Evolutionary conservation across 2,113 vertebrate species (phyloP).

Genomic region (Labeo rohita): DNA sequence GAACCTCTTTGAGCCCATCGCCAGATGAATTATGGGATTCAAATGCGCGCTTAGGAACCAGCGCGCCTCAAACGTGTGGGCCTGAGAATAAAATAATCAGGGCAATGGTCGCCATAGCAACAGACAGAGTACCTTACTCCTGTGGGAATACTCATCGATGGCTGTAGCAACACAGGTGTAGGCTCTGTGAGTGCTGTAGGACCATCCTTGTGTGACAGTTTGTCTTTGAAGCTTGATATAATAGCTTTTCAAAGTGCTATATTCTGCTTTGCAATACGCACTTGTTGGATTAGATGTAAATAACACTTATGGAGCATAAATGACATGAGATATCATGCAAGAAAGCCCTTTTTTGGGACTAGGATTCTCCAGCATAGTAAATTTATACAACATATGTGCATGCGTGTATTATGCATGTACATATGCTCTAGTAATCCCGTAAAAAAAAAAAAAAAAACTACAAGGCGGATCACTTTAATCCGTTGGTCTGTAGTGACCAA

Average conservation of each 20-base stretch:
- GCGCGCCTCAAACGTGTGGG: slow-evolving; percentile 29
- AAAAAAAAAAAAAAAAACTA: background rate
- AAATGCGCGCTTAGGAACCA: slow-evolving; percentile 24
- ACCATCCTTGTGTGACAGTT: background rate
- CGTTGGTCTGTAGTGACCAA: background rate
- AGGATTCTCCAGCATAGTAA: background rate
- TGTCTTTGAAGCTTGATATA: background rate
- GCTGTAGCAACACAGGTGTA: slow-evolving; percentile 43
- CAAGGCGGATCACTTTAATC: slow-evolving; percentile 21
- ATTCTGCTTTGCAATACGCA: background rate
- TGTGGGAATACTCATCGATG: slow-evolving; percentile 38
- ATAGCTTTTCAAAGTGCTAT: background rate
- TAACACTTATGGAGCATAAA: slow-evolving; percentile 9
- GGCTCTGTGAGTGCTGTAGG: background rate
- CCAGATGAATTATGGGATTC: slow-evolving; percentile 7
- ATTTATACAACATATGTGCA: slow-evolving; percentile 27
- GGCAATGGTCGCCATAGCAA: slow-evolving; percentile 57
- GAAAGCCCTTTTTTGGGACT: slow-evolving; percentile 1
- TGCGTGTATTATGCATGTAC: slow-evolving; percentile 37
- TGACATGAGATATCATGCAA: background rate
- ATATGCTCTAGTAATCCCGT: slow-evolving; percentile 7
- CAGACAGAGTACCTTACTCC: slow-evolving; percentile 45
- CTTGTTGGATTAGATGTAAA: background rate
- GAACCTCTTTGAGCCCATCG: slow-evolving; percentile 26
- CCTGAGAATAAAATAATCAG: slow-evolving; percentile 50